A percentile compares a stretch with the other conserved stretches of the same genome.
phyloP scores from a whole-genome alignment of 2,113 vertebrate species.

The Junco hyemalis region DNA sequence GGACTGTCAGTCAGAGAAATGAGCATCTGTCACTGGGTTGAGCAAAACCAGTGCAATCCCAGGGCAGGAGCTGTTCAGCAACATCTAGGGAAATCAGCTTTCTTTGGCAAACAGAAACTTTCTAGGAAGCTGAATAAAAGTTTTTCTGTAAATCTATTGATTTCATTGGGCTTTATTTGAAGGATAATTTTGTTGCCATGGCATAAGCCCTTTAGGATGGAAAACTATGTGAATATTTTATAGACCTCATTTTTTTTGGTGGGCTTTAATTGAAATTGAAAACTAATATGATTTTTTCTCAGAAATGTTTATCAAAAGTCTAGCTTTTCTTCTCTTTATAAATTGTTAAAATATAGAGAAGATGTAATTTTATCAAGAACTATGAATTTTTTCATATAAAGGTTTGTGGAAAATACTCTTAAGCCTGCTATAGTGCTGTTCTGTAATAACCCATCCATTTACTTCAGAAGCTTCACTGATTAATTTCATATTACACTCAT shows the following conservation, averaged over 20 bases:
- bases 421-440: not conserved
- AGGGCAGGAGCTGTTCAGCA: not conserved
- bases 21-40: not conserved
- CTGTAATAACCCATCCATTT: not conserved
- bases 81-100: not conserved
- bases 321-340: not conserved
- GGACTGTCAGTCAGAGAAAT: not conserved
- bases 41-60: not conserved
- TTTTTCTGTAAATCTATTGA: not conserved
- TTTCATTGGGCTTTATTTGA: not conserved
- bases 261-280: not conserved
- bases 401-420: not conserved
- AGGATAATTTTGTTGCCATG: not conserved
- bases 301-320: not conserved
- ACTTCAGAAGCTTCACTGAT: slow-evolving; percentile 27
- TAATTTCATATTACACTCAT: slow-evolving; percentile 9
- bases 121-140: not conserved
- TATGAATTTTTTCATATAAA: not conserved
- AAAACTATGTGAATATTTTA: not conserved
- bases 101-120: not conserved
- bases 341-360: not conserved
- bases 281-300: not conserved
- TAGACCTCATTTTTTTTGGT: not conserved
- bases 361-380: not conserved
- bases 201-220: not conserved